These are phyloP conservation scores for Zygaena filipendulae DNA, from an alignment of 2,888 invertebrate genomes.

Conservation along the genomic window DNA sequence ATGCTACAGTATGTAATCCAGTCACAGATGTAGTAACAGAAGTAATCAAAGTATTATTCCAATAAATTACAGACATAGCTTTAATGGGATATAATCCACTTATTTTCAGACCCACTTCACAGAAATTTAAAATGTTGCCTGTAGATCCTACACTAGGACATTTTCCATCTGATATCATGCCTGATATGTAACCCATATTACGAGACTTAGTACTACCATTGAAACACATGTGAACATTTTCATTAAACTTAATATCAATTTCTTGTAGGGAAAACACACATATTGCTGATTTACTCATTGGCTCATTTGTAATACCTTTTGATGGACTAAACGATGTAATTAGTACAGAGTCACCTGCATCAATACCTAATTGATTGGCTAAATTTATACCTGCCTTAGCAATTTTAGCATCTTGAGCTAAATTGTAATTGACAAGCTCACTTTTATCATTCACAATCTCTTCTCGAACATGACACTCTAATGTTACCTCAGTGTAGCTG, in stretches of 20 bases:
- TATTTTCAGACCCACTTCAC: conserved; percentile 91
- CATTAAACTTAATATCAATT: conserved; percentile 92
- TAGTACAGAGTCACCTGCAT: conserved; percentile 82
- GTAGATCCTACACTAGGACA: conserved; percentile 89
- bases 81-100: conserved; percentile 89
- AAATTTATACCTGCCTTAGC: conserved; percentile 86
- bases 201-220: conserved; percentile 94
- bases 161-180: conserved; percentile 90
- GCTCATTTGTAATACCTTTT: conserved; percentile 86
- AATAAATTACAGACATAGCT: conserved; percentile 79
- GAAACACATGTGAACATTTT: conserved; percentile 98
- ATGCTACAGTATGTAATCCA: conserved; percentile 92
- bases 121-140: conserved; percentile 92
- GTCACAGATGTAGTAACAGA: conserved; percentile 90
- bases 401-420: conserved; percentile 93
- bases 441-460: conserved; percentile 61
- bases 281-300: conserved; percentile 85
- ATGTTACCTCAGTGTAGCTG: conserved; percentile 96
- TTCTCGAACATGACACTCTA: conserved; percentile 82
- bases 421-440: conserved; percentile 80
- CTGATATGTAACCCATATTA: conserved; percentile 91
- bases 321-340: conserved; percentile 92
- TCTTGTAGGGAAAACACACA: conserved; percentile 93
- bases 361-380: conserved; percentile 83
- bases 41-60: conserved; percentile 82